Evolutionary conservation across 2,888 invertebrate species (phyloP).

Genomic region (Tenthredo amoena): DNA sequence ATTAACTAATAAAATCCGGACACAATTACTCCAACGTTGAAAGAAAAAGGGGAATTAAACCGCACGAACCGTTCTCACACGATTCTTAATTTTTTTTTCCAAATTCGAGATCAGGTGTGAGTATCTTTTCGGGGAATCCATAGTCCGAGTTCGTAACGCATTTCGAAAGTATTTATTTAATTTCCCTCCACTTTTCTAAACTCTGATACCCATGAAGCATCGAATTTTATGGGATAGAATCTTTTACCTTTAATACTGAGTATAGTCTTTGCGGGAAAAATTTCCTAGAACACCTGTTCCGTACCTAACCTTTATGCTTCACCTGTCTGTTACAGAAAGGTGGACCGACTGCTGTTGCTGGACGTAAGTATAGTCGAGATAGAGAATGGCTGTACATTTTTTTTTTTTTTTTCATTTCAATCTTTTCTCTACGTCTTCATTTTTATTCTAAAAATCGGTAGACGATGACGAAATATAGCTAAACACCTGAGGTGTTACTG

Average conservation of each 20-base stretch:
- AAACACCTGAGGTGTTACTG: not conserved
- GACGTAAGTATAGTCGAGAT: slow-evolving; percentile 57
- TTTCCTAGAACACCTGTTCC: slow-evolving; percentile 52
- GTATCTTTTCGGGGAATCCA: not conserved
- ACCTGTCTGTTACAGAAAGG: slow-evolving; percentile 63
- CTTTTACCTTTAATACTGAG: not conserved
- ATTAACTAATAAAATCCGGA: not conserved
- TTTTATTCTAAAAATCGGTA: not conserved
- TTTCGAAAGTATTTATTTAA: not conserved
- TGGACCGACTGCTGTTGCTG: slow-evolving; percentile 55
- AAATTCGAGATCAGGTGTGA: not conserved
- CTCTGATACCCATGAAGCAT: not conserved
- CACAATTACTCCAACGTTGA: not conserved
- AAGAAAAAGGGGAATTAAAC: not conserved
- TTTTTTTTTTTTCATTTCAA: not conserved
- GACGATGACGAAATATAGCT: not conserved
- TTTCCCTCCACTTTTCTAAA: not conserved
- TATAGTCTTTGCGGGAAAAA: slow-evolving; percentile 40
- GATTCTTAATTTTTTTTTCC: not conserved
- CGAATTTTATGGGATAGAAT: not conserved
- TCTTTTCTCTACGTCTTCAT: not conserved
- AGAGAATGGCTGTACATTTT: slow-evolving; percentile 14
- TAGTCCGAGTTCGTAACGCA: not conserved
- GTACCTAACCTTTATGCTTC: slow-evolving; percentile 56
- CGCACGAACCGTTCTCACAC: not conserved